Evolutionary conservation across 2,797 vertebrate species (phyloP).

Genomic region (Columba guinea): DNA sequence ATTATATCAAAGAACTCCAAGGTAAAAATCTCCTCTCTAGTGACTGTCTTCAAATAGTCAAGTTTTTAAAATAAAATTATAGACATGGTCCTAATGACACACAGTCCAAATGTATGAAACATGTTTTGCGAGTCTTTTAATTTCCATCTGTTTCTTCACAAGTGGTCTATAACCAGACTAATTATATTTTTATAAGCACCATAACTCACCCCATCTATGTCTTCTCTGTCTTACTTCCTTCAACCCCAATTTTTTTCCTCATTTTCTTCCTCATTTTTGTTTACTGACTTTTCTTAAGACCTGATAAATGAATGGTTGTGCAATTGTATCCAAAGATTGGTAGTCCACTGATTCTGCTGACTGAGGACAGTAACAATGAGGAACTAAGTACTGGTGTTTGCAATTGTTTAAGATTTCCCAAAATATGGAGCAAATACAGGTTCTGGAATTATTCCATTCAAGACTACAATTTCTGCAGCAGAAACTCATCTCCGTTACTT

Average conservation of each 20-base stretch:
- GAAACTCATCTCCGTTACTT: neutral
- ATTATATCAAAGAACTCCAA: neutral
- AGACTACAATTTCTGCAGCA: neutral
- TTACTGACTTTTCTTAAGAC: neutral
- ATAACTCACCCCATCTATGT: neutral
- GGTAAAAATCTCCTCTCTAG: neutral
- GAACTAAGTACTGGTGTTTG: neutral
- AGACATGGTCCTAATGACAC: neutral
- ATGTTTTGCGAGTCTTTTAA: neutral
- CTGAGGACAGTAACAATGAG: neutral
- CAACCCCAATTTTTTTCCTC: neutral
- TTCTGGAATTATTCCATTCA: neutral
- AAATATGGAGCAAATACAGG: neutral
- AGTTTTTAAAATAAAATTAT: neutral
- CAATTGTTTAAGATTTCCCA: neutral
- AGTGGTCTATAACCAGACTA: neutral
- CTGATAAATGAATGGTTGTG: neutral
- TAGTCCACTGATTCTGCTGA: neutral
- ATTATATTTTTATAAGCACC: neutral
- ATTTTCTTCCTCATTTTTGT: neutral
- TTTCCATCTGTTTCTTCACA: neutral
- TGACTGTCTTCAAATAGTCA: neutral
- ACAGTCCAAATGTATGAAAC: neutral
- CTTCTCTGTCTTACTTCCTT: neutral
- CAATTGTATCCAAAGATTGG: neutral